Evolutionary conservation across 2,797 vertebrate genomes (phyloP).

Genomic region (Poeciliopsis presidionis): DNA sequence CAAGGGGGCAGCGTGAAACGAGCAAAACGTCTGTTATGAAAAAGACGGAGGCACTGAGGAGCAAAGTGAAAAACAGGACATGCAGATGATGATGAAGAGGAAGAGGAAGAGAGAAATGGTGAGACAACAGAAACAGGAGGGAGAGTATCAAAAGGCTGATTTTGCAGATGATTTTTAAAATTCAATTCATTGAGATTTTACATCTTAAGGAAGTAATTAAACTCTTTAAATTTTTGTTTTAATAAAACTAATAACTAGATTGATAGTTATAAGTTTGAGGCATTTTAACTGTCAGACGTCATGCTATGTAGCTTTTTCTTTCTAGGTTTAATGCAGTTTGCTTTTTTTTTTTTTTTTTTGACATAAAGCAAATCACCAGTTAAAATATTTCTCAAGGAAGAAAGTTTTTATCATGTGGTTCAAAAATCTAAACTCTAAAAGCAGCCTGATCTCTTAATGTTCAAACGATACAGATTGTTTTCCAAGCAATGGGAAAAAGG

Average conservation of each 20-base stretch:
- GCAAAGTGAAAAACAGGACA: neutral
- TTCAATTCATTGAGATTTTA: neutral
- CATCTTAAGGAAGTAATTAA: neutral
- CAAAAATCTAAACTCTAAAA: neutral
- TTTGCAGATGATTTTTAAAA: neutral
- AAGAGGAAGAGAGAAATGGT: neutral
- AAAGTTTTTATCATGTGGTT: neutral
- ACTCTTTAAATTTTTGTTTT: neutral
- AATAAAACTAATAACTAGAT: neutral
- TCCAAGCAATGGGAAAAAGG: neutral
- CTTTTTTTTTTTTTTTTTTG: neutral
- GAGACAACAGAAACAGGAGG: neutral
- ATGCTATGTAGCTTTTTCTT: neutral
- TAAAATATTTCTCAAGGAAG: neutral
- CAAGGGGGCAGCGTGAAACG: neutral
- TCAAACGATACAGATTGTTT: neutral
- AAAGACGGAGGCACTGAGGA: neutral
- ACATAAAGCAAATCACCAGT: neutral
- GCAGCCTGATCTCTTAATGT: neutral
- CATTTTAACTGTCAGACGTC: neutral
- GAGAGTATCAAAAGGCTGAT: neutral
- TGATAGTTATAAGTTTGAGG: neutral
- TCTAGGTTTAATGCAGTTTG: neutral
- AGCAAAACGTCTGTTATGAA: slow-evolving; percentile 3
- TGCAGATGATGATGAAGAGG: neutral